Evolutionary conservation across 2,113 vertebrate genomes (phyloP).

Genomic region (Anseranas semipalmata): DNA sequence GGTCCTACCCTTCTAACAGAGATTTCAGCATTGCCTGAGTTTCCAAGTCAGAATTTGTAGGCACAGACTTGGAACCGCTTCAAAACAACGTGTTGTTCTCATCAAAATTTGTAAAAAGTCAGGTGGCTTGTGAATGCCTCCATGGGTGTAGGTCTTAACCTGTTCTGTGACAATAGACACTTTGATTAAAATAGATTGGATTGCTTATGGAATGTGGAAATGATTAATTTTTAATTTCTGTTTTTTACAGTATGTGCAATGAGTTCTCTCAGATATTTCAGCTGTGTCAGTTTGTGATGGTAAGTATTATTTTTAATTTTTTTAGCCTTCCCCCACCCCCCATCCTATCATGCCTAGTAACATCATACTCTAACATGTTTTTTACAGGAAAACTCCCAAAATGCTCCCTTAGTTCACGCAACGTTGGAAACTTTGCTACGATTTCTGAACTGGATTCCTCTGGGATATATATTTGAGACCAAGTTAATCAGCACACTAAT

Average conservation of each 20-base stretch:
- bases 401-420: constrained; percentile 96
- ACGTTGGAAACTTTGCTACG: constrained; percentile 96
- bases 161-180: not conserved
- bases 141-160: not conserved
- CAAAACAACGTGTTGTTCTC: not conserved
- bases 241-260: constrained; percentile 93
- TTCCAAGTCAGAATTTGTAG: not conserved
- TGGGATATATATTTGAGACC: constrained; percentile 99
- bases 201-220: not conserved
- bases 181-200: not conserved
- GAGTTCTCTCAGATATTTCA: constrained; percentile 99
- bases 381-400: constrained; percentile 96
- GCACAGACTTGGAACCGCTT: not conserved
- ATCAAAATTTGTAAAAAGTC: not conserved
- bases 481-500: constrained; percentile 99
- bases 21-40: not conserved
- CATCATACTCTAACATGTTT: not conserved
- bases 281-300: constrained; percentile 99
- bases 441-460: constrained; percentile 99
- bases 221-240: not conserved
- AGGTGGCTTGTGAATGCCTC: not conserved
- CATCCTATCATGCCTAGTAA: not conserved
- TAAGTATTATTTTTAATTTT: constrained; percentile 63
- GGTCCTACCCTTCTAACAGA: not conserved
- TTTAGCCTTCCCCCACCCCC: not conserved